Base-by-base conservation (phyloP, 2,797 vertebrate species). In the Pseudomugil gertrudae region DNA sequence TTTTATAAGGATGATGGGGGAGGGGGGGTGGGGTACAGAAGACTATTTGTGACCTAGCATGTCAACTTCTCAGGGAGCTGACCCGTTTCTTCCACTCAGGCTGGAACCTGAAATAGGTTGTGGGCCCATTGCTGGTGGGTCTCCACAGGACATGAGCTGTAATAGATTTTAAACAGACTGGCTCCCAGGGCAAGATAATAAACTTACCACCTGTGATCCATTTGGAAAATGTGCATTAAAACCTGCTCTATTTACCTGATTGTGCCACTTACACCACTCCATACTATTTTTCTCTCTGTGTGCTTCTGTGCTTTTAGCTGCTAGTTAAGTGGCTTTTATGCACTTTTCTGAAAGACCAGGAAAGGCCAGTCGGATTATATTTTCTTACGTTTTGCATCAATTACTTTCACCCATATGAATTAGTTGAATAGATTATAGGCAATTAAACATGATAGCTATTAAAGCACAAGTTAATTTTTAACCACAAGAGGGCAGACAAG, bases 141-240 rank as follows among this genome's bases (percentile, higher is more conserved):
- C 84, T 87, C 88, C 62, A 83, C 87, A 87, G 85, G 78, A 87
- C 72, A 69, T 27, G 3, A 43, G 67, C 81, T 71, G 69, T 86
- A 81, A 89, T 85, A 75, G 86, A 81, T 84, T 88, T 86, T 80
- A 83, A 87, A 86, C 79, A 85, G 79, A 86, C 69, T 67, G 62
- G 73, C 59, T 83, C 77, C 66, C 67, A 58, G 63, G 63, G 73
- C 58, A 32, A 17, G 47, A 87, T 66, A 73, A 79, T 74, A 76
- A 80, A 80, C 57, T 26, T 11, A 2, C 59, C 79, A 70, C 70
- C 75, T 66, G 68, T 73, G 67, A 85, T 76, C 38, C 57, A 76
- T 79, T 75, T 59, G 56, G 66, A 74, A 80, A 79, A 73, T 68
- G 65, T 43, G 48, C 35, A 58, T 68, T 17, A 79, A 75, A 81